A percentile compares a stretch with the other conserved stretches of the same genome.
Evolutionary conservation across 2,797 vertebrate species (phyloP).

Genomic region (Sebastolobus altivelis): DNA sequence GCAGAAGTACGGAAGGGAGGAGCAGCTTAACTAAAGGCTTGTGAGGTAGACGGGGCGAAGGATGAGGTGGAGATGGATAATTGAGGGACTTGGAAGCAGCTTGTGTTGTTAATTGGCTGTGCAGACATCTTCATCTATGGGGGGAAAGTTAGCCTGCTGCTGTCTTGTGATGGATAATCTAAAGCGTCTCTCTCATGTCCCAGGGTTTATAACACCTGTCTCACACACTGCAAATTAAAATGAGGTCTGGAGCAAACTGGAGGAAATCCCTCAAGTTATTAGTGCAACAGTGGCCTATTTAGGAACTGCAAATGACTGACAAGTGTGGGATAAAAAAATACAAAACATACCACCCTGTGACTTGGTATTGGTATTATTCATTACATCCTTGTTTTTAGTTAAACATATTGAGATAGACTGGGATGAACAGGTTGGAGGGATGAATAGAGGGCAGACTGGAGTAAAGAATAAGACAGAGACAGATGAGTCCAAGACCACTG

Average conservation of each 20-base stretch:
- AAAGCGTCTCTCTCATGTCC: slow-evolving; percentile 9
- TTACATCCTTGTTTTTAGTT: not conserved
- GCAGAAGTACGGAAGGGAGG: slow-evolving; percentile 2
- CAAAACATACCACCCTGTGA: not conserved
- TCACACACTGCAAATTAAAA: slow-evolving; percentile 27
- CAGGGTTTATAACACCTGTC: slow-evolving; percentile 45
- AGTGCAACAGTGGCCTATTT: not conserved
- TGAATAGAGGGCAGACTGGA: slow-evolving; percentile 18
- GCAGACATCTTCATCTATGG: slow-evolving; percentile 57
- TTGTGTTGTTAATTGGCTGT: slow-evolving; percentile 67
- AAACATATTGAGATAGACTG: not conserved
- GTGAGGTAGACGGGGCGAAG: slow-evolving; percentile 13
- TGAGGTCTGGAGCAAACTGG: slow-evolving; percentile 11
- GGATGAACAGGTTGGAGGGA: slow-evolving; percentile 26
- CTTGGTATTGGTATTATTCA: not conserved
- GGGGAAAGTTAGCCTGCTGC: slow-evolving; percentile 22
- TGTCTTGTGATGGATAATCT: slow-evolving; percentile 43
- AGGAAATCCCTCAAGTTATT: slow-evolving; percentile 8
- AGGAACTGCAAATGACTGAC: slow-evolving; percentile 1
- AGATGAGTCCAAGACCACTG: slow-evolving; percentile 58
- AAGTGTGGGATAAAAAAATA: not conserved
- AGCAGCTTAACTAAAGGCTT: slow-evolving; percentile 30
- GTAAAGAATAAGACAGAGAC: slow-evolving; percentile 61
- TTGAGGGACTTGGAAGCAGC: slow-evolving; percentile 62
- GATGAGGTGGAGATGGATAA: slow-evolving; percentile 54